A percentile compares a stretch with the other conserved stretches of the same genome.
Evolutionary conservation across 2,113 vertebrate genomes (phyloP).

Genomic region (Siniperca knerii): DNA sequence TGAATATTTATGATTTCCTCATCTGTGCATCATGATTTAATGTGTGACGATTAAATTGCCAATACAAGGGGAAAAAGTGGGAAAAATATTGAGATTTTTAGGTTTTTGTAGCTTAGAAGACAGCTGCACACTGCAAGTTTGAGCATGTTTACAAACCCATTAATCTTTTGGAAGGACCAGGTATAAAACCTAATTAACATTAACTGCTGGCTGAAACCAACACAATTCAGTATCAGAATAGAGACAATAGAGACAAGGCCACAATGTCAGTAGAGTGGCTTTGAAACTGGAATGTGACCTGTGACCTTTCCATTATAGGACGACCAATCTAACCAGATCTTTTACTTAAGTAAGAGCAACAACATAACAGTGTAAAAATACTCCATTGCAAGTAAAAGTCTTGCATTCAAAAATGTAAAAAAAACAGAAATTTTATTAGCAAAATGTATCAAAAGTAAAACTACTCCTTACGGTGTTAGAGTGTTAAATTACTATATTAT

Average conservation of each 20-base stretch:
- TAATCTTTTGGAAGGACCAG: not conserved
- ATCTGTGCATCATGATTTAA: not conserved
- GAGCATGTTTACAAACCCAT: not conserved
- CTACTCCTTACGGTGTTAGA: not conserved
- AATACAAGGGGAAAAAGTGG: not conserved
- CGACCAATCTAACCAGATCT: not conserved
- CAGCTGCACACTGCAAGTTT: not conserved
- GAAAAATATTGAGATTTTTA: not conserved
- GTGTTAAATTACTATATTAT: not conserved
- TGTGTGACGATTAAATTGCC: not conserved
- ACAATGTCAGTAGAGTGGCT: not conserved
- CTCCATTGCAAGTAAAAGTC: too few species aligned
- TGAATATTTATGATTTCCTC: not conserved
- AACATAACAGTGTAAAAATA: too few species aligned
- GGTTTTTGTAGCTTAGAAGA: not conserved
- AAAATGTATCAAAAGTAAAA: not conserved
- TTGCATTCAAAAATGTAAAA: not conserved
- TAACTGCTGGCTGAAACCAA: not conserved
- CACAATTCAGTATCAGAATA: not conserved
- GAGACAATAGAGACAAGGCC: not conserved
- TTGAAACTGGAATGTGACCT: not conserved
- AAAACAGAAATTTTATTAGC: not conserved
- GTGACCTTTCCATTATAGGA: not conserved
- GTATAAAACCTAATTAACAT: conserved; percentile 4
- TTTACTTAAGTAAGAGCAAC: not conserved